Evolutionary conservation across 2,888 invertebrate species (phyloP), one percentile per base, ranked within the genome.

Genomic region (Clusia tigrina): DNA sequence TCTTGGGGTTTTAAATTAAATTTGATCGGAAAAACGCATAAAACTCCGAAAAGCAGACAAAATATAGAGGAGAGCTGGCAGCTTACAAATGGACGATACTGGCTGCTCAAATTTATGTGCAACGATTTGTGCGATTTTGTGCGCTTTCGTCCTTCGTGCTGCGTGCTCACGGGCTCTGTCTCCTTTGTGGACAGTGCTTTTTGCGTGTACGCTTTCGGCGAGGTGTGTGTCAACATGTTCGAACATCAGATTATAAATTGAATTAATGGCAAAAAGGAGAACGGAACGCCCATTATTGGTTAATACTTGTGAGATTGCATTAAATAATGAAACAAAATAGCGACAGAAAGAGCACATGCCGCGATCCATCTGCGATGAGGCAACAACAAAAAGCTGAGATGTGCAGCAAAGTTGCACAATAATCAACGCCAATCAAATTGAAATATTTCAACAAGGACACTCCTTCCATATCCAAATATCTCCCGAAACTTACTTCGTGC

Each of bases 251-350:
- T 74, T 74, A 73, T 76, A 70, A 70, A 66, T 75, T 74, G 77
- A 74, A 74, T 74, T 74, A 74, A 77, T 77, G 73, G 67, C 70
- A 61, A 69, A 62, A 65, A 63, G 59, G 69, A 12, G 67, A 66
- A 70, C 65, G 71, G 67, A 67, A 65, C 73, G 77, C 70, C 74
- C 72, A 77, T 74, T 75, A 77, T 42, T 3, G 42, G 42, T 42
- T 42, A 42, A 42, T 76, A 73, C 74, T 74, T 77, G 77, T 77
- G 77, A 77, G 77, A 74, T 76, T 76, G 76, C 77, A 75, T 74
- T 75, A 74, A 74, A n/a, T 42, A 32, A 32, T 9, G 12, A 12
- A 12, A 32, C 32, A 32, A 6, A n/a, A n/a, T n/a, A n/a, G n/a
- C n/a, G n/a, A n/a, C n/a, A n/a, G n/a, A n/a, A n/a, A n/a, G n/a